phyloP scores from a whole-genome alignment of 92 coral and sea anemone genomes.

The Palythoa grandiflora region DNA sequence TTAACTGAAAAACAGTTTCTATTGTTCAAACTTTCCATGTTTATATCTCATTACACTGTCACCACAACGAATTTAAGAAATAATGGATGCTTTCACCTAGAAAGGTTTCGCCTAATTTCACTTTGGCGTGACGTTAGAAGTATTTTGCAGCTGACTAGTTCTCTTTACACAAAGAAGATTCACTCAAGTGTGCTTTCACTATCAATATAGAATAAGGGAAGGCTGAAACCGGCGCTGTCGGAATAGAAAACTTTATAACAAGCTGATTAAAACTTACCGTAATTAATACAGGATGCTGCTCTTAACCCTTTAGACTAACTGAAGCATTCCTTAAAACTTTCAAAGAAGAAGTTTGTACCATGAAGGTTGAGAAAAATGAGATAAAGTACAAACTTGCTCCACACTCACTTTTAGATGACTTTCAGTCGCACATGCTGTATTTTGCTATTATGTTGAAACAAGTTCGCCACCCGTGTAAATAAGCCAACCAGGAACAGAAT shows the following conservation, averaged over 20 bases:
- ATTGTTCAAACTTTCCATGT: constrained; percentile 36
- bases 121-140: constrained; percentile 40
- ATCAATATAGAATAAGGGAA: not conserved
- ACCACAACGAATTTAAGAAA: constrained; percentile 27
- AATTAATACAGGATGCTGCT: not conserved
- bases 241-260: not conserved
- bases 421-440: not conserved
- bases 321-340: not conserved
- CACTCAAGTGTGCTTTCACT: constrained; percentile 9
- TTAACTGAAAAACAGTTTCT: constrained; percentile 47
- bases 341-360: not conserved
- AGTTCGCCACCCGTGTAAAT: constrained; percentile 34
- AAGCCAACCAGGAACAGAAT: constrained; percentile 21
- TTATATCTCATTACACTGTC: constrained; percentile 38
- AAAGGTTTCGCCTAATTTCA: constrained; percentile 40
- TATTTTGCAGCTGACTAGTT: not conserved
- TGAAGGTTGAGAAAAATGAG: not conserved
- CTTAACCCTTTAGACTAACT: not conserved
- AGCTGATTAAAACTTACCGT: not conserved
- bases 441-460: constrained; percentile 3
- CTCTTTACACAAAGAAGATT: not conserved
- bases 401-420: not conserved
- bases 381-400: not conserved
- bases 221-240: not conserved
- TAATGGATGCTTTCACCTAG: not conserved